Percentiles rank a stretch among this genome's conserved stretches.
Conservation (phyloP, 1,140 invertebrate genomes). For the Listronotus oregonensis region DNA sequence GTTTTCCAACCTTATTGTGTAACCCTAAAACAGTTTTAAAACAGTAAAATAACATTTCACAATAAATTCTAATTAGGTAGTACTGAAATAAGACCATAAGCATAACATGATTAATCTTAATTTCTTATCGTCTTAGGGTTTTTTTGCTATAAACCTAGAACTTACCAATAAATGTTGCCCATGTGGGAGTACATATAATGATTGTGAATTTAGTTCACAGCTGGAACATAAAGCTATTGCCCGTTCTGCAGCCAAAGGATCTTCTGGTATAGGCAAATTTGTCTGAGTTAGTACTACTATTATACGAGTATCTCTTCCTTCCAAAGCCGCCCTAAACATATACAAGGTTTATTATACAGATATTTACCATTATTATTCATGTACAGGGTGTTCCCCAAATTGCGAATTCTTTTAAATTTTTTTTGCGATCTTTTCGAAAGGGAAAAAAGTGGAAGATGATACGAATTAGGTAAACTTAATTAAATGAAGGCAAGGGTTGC, state of each 20-base stretch:
- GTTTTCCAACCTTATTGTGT: slow-evolving; percentile 79
- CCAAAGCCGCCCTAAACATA: slow-evolving; percentile 56
- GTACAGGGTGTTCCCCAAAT: too few relatives aligned
- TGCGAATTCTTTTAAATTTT: too few relatives aligned
- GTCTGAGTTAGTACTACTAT: slow-evolving; percentile 90
- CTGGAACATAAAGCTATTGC: slow-evolving; percentile 85
- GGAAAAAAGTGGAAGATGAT: too few relatives aligned
- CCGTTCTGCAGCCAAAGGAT: slow-evolving; percentile 83
- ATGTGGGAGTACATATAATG: slow-evolving; percentile 86
- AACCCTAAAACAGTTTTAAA: slow-evolving; percentile 61
- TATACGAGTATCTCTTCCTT: slow-evolving; percentile 82
- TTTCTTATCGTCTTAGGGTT: too few relatives aligned
- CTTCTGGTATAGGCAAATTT: slow-evolving; percentile 77
- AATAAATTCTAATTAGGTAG: background rate
- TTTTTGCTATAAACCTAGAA: background rate
- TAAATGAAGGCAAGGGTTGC: too few relatives aligned
- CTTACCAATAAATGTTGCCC: slow-evolving; percentile 75
- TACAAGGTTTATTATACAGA: too few relatives aligned
- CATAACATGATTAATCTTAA: background rate
- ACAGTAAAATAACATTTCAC: slow-evolving; percentile 18
- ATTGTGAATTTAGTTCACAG: slow-evolving; percentile 91
- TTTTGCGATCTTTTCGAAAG: too few relatives aligned
- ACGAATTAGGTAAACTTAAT: too few relatives aligned
- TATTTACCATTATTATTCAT: too few relatives aligned
- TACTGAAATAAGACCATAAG: background rate